Base-by-base conservation (phyloP, 2,797 vertebrate genomes). In the Bothrops alternatus region DNA sequence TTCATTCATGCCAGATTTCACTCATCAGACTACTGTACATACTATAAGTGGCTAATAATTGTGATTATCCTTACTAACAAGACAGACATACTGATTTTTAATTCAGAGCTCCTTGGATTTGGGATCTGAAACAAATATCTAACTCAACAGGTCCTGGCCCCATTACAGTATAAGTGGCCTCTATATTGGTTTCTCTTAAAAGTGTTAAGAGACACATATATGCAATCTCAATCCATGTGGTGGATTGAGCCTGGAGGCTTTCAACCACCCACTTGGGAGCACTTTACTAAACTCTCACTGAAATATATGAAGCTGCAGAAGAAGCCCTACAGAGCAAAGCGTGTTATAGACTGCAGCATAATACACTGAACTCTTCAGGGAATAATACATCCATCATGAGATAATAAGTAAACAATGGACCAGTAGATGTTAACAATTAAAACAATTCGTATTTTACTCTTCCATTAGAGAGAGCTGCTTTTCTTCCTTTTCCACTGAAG, bases 351-450 rank as follows among this genome's bases (percentile, higher is more conserved):
- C 1, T 65, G n/a, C 32, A 93, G 69, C 16, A 88, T 88, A 8
- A 90, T 89, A 32, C 94, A 92, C 93, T 25, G 12, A 93, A n/a
- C 0, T 1, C 91, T 42, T 90, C 86, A 55, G 56, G 56, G n/a
- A 85, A 87, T n/a, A 85, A 87, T n/a, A 56, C 53, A 91, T 90
- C 94, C 57, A 94, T 95, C 90, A 93, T 88, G 12, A 96, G 61
- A 91, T 88, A 91, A 63, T 56, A 85, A 73, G 69, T 61, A 94
- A 86, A 93, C 60, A 89, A 92, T 91, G 89, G 94, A 90, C 90
- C 93, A 92, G 89, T 89, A 92, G 91, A 73, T 90, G 82, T 92
- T 95, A 53, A 94, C 90, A 95, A 96, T 28, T 91, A 89, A 86
- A 95, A 93, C 87, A 20, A 2, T 42, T 90, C 58, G 87, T 58